These are phyloP conservation scores for Philopotamus ludificatus DNA, from an alignment of 1,140 invertebrate genomes.

Conservation along the genomic window DNA sequence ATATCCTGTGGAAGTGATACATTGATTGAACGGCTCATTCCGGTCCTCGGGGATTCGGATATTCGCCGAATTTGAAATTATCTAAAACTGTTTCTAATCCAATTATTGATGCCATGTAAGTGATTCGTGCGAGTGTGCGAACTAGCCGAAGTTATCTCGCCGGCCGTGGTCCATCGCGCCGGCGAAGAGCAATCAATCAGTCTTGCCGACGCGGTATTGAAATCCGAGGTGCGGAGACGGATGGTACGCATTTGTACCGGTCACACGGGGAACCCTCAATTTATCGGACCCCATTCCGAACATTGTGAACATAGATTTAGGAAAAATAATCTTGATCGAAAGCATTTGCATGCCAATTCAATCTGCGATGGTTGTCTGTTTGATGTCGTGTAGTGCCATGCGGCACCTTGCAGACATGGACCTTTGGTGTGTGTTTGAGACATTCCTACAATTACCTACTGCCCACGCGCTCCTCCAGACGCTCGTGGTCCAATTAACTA, in stretches of 20 bases:
- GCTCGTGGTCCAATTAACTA: not conserved
- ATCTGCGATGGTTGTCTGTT: not conserved
- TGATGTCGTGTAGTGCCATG: not conserved
- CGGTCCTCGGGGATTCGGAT: too few species aligned
- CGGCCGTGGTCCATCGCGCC: not conserved
- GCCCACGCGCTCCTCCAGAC: slow-evolving; percentile 7
- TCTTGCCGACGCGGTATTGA: not conserved
- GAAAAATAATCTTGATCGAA: not conserved
- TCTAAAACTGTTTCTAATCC: too few species aligned
- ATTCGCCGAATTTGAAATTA: too few species aligned
- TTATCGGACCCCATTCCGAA: slow-evolving; percentile 4
- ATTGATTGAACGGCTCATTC: too few species aligned
- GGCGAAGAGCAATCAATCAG: slow-evolving; percentile 8
- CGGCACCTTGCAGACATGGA: not conserved
- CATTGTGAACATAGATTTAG: not conserved
- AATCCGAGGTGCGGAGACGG: slow-evolving; percentile 16
- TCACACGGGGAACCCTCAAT: slow-evolving; percentile 10
- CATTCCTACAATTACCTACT: slow-evolving; percentile 10
- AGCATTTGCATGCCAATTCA: not conserved
- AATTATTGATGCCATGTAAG: too few species aligned
- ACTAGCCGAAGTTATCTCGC: not conserved
- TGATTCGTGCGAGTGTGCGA: too few species aligned
- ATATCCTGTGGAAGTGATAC: too few species aligned
- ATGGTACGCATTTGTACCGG: slow-evolving; percentile 21
- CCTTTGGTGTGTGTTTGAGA: slow-evolving; percentile 7